phyloP scores from a whole-genome alignment of 1,140 invertebrate genomes.

The Drosophila malerkotliana region DNA sequence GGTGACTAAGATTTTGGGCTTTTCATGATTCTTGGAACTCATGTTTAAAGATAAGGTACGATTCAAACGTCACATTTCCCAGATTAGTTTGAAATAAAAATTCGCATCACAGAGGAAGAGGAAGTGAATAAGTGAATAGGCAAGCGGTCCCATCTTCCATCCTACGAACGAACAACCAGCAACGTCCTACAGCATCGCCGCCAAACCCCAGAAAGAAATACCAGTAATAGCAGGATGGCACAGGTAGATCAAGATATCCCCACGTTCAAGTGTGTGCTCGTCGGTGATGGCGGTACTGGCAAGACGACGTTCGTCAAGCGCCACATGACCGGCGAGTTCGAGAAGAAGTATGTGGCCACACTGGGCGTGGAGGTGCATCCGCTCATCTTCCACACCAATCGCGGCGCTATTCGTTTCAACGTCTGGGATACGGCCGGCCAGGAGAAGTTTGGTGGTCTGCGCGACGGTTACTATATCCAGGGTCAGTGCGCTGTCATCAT shows the following conservation, averaged over 20 bases:
- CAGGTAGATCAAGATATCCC: conserved; percentile 71
- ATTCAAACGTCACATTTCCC: no score
- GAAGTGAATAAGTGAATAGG: no score
- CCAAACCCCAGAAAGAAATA: conserved; percentile 7
- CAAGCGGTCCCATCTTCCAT: no score
- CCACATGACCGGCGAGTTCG: conserved; percentile 99
- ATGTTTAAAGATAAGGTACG: no score
- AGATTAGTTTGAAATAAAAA: no score
- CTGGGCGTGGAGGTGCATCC: conserved; percentile 99
- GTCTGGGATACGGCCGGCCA: conserved; percentile 99
- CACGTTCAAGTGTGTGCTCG: conserved; percentile 94
- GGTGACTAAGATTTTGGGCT: no score
- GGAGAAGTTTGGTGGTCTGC: conserved; percentile 99
- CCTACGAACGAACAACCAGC: no score
- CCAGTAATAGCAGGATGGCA: conserved; percentile 38
- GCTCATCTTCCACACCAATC: conserved; percentile 98
- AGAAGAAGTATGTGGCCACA: conserved; percentile 99
- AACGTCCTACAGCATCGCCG: conserved; percentile 6
- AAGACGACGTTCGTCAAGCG: conserved; percentile 99
- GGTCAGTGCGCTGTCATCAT: conserved; percentile 99
- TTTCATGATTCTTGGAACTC: no score
- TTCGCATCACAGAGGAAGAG: no score
- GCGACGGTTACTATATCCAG: conserved; percentile 99
- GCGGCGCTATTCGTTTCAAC: conserved; percentile 98
- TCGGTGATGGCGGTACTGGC: conserved; percentile 99